Evolutionary conservation across 2,797 vertebrate species (phyloP).

Genomic region (Pitangus sulphuratus): DNA sequence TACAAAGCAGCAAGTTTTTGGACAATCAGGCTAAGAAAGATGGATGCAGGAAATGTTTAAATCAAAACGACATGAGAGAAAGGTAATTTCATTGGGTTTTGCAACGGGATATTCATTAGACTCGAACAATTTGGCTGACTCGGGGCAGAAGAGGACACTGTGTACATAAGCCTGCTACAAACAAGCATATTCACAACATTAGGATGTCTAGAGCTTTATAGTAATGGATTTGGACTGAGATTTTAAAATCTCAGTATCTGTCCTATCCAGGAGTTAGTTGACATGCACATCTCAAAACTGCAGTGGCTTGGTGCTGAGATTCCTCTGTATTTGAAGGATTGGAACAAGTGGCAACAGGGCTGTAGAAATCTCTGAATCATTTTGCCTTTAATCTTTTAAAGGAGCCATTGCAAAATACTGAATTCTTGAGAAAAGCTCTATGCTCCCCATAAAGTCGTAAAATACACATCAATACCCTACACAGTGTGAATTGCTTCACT

Average conservation of each 20-base stretch:
- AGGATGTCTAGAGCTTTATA: not conserved
- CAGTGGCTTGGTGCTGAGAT: not conserved
- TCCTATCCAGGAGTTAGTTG: not conserved
- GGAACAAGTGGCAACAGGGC: not conserved
- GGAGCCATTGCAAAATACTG: constrained; percentile 13
- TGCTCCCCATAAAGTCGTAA: constrained; percentile 14
- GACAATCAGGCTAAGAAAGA: not conserved
- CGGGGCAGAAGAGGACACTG: not conserved
- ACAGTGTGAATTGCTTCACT: not conserved
- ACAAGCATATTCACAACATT: not conserved
- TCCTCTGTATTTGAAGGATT: not conserved
- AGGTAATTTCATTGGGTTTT: not conserved
- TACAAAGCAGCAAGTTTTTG: not conserved
- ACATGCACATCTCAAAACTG: not conserved
- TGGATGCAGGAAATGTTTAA: not conserved
- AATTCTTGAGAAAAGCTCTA: not conserved
- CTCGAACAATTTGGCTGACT: not conserved
- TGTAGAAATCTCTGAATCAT: not conserved
- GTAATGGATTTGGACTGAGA: not conserved
- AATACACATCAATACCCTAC: not conserved
- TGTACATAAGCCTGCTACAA: not conserved
- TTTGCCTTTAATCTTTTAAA: constrained; percentile 25
- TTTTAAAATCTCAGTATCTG: not conserved
- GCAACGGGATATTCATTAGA: not conserved
- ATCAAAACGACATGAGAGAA: not conserved